Conservation (phyloP, 2,797 vertebrate genomes). For the Triplophysa bombifrons region DNA sequence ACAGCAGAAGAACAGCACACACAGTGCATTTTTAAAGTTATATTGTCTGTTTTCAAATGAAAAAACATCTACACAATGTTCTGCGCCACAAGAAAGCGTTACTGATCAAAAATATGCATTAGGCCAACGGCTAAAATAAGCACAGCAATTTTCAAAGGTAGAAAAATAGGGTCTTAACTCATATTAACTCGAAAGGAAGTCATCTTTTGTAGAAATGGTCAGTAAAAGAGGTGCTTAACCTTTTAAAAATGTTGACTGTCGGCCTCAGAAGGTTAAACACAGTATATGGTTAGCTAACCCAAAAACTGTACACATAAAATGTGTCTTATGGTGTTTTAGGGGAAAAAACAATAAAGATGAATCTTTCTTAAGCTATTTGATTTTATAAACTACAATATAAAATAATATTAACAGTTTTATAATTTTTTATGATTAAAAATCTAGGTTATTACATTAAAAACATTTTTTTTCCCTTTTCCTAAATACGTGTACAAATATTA, state of each 20-base stretch:
- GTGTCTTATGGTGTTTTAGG: no score
- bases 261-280: not conserved
- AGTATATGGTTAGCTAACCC: no score
- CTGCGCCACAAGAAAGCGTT: conserved; percentile 30
- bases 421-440: no score
- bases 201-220: not conserved
- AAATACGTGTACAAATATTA: no score
- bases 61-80: conserved; percentile 39
- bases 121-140: conserved; percentile 5
- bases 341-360: no score
- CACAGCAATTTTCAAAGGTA: not conserved
- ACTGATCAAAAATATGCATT: conserved; percentile 34
- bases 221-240: not conserved
- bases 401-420: no score
- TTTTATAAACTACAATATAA: no score
- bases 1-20: conserved; percentile 4
- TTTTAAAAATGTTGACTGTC: not conserved
- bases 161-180: no score
- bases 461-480: no score
- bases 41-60: conserved; percentile 40
- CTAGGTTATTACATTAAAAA: no score
- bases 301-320: no score
- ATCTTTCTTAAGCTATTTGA: no score
- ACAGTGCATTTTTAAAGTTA: conserved; percentile 23
- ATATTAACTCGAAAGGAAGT: not conserved